Conservation (phyloP, 2,888 invertebrate species). For the Xylota segnis region DNA sequence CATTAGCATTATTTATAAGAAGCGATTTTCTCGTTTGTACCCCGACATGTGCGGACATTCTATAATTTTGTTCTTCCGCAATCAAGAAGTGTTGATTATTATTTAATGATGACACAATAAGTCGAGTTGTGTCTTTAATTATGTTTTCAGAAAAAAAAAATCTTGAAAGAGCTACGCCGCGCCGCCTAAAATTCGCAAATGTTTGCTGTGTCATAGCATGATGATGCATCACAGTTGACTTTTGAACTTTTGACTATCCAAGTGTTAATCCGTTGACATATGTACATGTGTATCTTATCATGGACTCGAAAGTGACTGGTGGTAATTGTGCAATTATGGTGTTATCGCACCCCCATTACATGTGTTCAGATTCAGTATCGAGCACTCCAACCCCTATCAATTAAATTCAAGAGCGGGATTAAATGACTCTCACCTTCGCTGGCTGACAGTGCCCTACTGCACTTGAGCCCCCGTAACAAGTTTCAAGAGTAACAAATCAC, state of each 20-base stretch:
- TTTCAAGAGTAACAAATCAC: slow-evolving; percentile 22
- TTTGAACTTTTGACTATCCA: slow-evolving; percentile 4
- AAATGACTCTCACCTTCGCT: background rate
- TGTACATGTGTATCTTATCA: slow-evolving; percentile 19
- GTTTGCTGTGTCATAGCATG: background rate
- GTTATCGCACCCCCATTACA: slow-evolving; percentile 14
- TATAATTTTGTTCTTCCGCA: slow-evolving; percentile 23
- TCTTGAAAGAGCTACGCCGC: background rate
- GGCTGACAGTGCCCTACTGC: slow-evolving; percentile 20
- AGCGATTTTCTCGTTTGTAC: background rate
- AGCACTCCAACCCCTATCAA: slow-evolving; percentile 11
- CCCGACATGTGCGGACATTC: background rate
- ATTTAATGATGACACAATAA: slow-evolving; percentile 24
- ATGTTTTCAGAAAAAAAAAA: slow-evolving; percentile 2
- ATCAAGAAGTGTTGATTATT: slow-evolving; percentile 6
- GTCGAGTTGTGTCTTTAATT: background rate
- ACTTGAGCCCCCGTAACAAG: slow-evolving; percentile 37
- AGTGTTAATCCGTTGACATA: background rate
- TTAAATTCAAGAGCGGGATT: slow-evolving; percentile 44
- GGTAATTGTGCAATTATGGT: slow-evolving; percentile 33
- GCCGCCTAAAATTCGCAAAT: background rate
- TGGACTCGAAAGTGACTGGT: background rate
- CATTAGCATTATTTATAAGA: slow-evolving; percentile 23
- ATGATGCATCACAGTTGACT: background rate
- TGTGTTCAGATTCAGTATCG: background rate